Conservation (phyloP, 2,888 invertebrate species). For the Amphipoea lucens region DNA sequence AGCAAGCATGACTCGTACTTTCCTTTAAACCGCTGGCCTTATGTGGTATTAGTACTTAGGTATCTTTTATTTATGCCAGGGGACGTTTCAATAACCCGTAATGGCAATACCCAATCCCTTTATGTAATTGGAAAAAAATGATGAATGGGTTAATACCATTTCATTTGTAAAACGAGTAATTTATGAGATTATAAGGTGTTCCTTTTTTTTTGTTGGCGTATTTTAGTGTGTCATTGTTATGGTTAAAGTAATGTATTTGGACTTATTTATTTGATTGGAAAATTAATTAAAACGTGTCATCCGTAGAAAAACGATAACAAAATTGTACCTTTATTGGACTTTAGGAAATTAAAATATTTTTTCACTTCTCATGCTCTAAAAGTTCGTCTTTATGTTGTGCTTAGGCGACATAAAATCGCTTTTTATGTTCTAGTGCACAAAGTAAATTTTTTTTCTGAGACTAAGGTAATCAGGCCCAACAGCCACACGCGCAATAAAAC, state of each 20-base stretch:
- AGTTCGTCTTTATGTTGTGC: too few species aligned
- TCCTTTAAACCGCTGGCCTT: slow-evolving; percentile 20
- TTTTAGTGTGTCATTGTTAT: neutral
- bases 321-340: neutral
- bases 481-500: too few species aligned
- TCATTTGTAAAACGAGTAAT: slow-evolving; percentile 51
- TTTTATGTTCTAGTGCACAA: too few species aligned
- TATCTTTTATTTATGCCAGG: slow-evolving; percentile 38
- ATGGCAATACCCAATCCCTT: slow-evolving; percentile 44
- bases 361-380: too few species aligned
- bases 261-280: neutral
- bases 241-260: neutral
- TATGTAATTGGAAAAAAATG: slow-evolving; percentile 60
- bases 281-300: neutral
- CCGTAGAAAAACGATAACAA: too few species aligned
- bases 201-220: neutral
- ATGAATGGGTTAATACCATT: slow-evolving; percentile 57
- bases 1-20: slow-evolving; percentile 52
- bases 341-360: neutral
- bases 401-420: too few species aligned
- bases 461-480: too few species aligned
- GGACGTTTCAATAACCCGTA: slow-evolving; percentile 52
- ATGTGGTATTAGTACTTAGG: slow-evolving; percentile 17
- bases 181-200: slow-evolving; percentile 48
- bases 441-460: too few species aligned